Evolutionary conservation across 2,113 vertebrate genomes (phyloP).

Genomic region (Charina bottae): DNA sequence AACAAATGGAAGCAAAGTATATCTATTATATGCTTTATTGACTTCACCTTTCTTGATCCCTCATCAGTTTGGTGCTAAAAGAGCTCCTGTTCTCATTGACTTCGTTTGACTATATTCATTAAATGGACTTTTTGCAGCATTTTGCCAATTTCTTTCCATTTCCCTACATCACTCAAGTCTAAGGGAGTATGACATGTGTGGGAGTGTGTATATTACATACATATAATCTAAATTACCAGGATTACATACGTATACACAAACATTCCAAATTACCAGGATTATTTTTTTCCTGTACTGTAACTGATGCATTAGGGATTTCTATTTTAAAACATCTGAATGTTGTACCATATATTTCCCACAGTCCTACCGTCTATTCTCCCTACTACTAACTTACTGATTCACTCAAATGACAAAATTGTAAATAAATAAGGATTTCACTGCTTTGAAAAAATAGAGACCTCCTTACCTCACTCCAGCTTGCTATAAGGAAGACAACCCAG

Average conservation of each 20-base stretch:
- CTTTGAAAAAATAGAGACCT: not conserved
- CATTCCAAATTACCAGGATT: not conserved
- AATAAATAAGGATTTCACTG: not conserved
- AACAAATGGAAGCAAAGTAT: conserved; percentile 35
- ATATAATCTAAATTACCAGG: not conserved
- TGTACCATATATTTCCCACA: no score
- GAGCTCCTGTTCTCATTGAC: not conserved
- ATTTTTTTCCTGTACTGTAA: not conserved
- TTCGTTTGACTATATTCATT: not conserved
- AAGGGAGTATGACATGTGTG: not conserved
- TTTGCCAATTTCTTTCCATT: not conserved
- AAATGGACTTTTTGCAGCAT: not conserved
- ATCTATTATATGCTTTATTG: conserved; percentile 24
- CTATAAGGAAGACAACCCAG: not conserved
- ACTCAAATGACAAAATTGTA: not conserved
- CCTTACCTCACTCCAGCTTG: not conserved
- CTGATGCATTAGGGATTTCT: not conserved
- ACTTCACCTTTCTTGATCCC: conserved; percentile 10
- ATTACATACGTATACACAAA: no score
- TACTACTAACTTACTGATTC: not conserved
- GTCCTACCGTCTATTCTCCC: not conserved
- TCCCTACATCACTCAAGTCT: not conserved
- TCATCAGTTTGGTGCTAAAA: conserved; percentile 15
- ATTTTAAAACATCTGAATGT: not conserved
- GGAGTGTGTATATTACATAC: not conserved